Evolutionary conservation across 2,888 invertebrate species (phyloP), one percentile per base, ranked within the genome.

Genomic region (Malthinus seriepunctatus): DNA sequence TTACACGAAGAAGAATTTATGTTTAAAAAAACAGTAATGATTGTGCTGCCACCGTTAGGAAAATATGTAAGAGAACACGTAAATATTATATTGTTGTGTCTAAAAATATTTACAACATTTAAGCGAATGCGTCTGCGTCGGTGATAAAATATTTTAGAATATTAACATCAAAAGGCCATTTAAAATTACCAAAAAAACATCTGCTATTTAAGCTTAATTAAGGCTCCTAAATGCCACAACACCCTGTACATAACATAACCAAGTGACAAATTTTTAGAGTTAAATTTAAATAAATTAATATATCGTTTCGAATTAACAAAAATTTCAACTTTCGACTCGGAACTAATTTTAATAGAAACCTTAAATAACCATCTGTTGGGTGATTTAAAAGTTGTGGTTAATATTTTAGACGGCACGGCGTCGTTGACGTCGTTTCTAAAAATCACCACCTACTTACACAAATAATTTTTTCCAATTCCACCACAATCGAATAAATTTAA

Each of bases 1-100:
- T 42, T n/a, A 10, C 15, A 42, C 12, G 51, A n/a, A 35, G 34
- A 56, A 63, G 62, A 63, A 62, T 65, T 56, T 56, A 35, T 57
- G 61, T 62, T 67, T 65, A 63, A 42, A 71, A 72, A 74, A 75
- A 72, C 74, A 75, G 79, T 78, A 77, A 78, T 71, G 69, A 67
- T 65, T 68, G 81, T 82, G 82, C 82, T 83, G 86, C 86, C 80
- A 81, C 83, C 86, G 82, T 76, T 76, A 74, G 79, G 82, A 74
- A 83, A 82, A 80, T 81, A 83, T 80, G 83, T 81, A 78, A 79
- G 78, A 60, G 63, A 68, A 71, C 71, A 71, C 64, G 60, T 62
- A 74, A 74, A 73, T 76, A 75, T 73, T 75, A 71, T 72, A 72
- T 73, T 74, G 73, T 63, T 73, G 69, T 71, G 71, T 73, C 76